Evolutionary conservation across 2,888 invertebrate species (phyloP).

Genomic region (Pantelozetes paolii): DNA sequence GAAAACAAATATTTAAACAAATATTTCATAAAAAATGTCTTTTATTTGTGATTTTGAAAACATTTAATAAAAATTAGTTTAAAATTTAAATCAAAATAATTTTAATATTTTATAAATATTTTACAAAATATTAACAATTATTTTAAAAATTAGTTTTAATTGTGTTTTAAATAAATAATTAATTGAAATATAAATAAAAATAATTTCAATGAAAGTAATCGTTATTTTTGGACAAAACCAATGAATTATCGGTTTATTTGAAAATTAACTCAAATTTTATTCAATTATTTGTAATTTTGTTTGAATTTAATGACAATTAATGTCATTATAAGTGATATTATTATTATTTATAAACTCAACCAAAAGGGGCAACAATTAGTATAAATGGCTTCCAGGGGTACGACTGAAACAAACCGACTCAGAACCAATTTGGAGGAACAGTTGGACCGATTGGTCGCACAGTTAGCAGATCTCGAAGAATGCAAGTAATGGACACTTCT

Average conservation of each 20-base stretch:
- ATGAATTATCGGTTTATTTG: too few species aligned
- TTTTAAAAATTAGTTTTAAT: not conserved
- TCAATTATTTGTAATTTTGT: too few species aligned
- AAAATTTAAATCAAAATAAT: too few species aligned
- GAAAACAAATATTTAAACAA: not conserved
- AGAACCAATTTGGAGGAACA: constrained; percentile 65
- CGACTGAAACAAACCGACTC: constrained; percentile 62
- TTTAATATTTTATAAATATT: not conserved
- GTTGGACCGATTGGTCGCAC: constrained; percentile 64
- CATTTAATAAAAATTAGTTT: too few species aligned
- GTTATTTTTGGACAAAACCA: too few species aligned
- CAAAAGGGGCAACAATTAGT: too few species aligned
- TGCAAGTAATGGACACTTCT: constrained; percentile 57
- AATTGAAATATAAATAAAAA: not conserved
- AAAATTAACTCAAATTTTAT: too few species aligned
- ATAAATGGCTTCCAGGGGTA: constrained; percentile 55
- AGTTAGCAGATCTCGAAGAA: constrained; percentile 66
- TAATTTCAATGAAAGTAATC: too few species aligned
- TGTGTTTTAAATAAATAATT: not conserved
- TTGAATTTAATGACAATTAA: too few species aligned
- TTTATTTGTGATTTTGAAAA: too few species aligned
- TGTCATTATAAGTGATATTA: too few species aligned
- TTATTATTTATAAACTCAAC: too few species aligned
- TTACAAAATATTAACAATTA: not conserved
- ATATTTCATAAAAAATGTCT: not conserved